Percentiles rank a stretch among this genome's conserved stretches.
Evolutionary conservation across 2,797 vertebrate species (phyloP).

Genomic region (Bufotes viridis): DNA sequence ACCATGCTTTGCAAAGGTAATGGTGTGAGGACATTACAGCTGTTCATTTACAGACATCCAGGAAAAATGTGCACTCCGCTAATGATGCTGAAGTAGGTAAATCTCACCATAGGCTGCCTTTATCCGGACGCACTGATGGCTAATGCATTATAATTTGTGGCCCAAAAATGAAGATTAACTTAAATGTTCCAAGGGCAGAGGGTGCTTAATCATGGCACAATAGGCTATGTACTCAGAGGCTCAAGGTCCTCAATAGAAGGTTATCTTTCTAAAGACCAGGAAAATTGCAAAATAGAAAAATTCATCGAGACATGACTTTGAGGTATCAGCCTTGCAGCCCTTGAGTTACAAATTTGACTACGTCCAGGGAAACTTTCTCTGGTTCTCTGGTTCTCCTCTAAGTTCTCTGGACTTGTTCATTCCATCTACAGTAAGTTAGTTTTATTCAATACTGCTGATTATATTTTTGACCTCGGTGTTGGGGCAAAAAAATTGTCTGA

Average conservation of each 20-base stretch:
- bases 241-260: constrained; percentile 2
- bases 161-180: constrained; percentile 28
- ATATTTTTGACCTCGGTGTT: not conserved
- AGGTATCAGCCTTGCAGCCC: too few relatives aligned
- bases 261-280: not conserved
- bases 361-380: not conserved
- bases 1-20: constrained; percentile 59
- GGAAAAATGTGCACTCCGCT: constrained; percentile 35
- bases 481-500: not conserved
- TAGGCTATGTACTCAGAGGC: not conserved
- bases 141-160: constrained; percentile 17
- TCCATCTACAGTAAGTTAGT: too few relatives aligned
- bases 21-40: constrained; percentile 58
- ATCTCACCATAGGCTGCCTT: constrained; percentile 18
- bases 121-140: not conserved
- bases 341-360: not conserved
- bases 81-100: constrained; percentile 50
- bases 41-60: constrained; percentile 48
- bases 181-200: constrained; percentile 23
- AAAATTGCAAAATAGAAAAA: not conserved
- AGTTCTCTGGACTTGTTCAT: not conserved
- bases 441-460: too few relatives aligned
- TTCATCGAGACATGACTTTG: not conserved
- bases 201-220: not conserved
- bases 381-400: not conserved